These are phyloP conservation scores for Philereme vetulata DNA, from an alignment of 2,888 invertebrate species.

Conservation along the genomic window DNA sequence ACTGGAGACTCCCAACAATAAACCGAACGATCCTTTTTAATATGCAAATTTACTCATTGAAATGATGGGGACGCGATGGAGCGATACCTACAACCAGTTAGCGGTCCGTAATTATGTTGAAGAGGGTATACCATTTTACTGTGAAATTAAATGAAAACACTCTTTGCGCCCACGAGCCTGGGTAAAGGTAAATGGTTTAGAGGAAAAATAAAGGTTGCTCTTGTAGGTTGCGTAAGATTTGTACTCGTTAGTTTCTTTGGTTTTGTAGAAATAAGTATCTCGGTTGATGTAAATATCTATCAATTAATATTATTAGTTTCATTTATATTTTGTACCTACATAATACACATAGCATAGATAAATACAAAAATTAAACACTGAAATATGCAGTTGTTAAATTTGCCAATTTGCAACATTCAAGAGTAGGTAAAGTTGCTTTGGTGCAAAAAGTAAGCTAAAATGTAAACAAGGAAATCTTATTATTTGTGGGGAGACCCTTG, in stretches of 20 bases:
- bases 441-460: too few species aligned
- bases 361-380: too few species aligned
- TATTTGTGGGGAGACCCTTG: too few species aligned
- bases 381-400: too few species aligned
- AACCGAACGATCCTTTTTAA: slow-evolving; percentile 57
- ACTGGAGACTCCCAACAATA: slow-evolving; percentile 44
- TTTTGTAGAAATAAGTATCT: not conserved
- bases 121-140: slow-evolving; percentile 68
- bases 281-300: too few species aligned
- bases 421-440: too few species aligned
- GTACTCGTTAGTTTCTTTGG: not conserved
- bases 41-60: slow-evolving; percentile 63
- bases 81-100: slow-evolving; percentile 64
- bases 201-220: slow-evolving; percentile 40
- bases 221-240: slow-evolving; percentile 2
- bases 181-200: slow-evolving; percentile 41
- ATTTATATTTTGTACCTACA: too few species aligned
- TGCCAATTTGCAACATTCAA: too few species aligned
- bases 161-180: slow-evolving; percentile 48
- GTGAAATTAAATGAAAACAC: slow-evolving; percentile 79
- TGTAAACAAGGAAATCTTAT: too few species aligned
- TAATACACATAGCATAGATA: too few species aligned
- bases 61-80: slow-evolving; percentile 62
- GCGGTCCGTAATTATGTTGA: slow-evolving; percentile 68
- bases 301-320: too few species aligned